Percentiles rank a stretch among this genome's conserved stretches.
Conservation (phyloP, 2,888 invertebrate species). For the Therioaphis trifolii region DNA sequence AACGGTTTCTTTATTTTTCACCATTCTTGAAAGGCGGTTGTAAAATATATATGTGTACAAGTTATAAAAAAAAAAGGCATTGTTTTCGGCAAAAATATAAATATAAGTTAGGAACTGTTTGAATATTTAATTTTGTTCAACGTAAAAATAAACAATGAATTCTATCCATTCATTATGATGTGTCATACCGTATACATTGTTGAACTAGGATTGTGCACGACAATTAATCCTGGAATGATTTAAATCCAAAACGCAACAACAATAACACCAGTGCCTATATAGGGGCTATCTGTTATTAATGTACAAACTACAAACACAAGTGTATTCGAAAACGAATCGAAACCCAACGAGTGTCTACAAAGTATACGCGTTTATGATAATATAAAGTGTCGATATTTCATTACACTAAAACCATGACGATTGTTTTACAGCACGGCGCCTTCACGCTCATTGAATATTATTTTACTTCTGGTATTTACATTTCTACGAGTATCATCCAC, state of each 20-base stretch:
- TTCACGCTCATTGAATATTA: too few species aligned
- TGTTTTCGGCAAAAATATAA: conserved; percentile 19
- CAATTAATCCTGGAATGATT: conserved; percentile 8
- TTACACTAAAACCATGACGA: too few species aligned
- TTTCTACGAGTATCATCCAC: too few species aligned
- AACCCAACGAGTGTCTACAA: too few species aligned
- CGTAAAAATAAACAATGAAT: conserved; percentile 23
- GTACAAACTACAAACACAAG: too few species aligned
- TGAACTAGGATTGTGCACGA: not conserved
- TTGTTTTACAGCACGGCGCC: too few species aligned
- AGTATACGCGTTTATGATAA: too few species aligned
- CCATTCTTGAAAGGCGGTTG: not conserved
- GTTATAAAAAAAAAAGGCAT: not conserved
- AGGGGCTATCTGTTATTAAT: too few species aligned
- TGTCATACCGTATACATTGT: conserved; percentile 10
- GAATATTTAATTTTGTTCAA: conserved; percentile 17
- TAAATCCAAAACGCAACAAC: not conserved
- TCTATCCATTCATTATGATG: not conserved
- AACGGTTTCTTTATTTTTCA: conserved; percentile 4
- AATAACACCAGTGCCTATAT: not conserved
- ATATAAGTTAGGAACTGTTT: conserved; percentile 6
- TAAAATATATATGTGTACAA: not conserved
- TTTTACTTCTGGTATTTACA: too few species aligned
- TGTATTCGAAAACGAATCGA: too few species aligned
- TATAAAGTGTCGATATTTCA: too few species aligned